Evolutionary conservation across 2,113 vertebrate species (phyloP), one percentile per base, ranked within the genome.

Genomic region (Rhabdomys dilectus): DNA sequence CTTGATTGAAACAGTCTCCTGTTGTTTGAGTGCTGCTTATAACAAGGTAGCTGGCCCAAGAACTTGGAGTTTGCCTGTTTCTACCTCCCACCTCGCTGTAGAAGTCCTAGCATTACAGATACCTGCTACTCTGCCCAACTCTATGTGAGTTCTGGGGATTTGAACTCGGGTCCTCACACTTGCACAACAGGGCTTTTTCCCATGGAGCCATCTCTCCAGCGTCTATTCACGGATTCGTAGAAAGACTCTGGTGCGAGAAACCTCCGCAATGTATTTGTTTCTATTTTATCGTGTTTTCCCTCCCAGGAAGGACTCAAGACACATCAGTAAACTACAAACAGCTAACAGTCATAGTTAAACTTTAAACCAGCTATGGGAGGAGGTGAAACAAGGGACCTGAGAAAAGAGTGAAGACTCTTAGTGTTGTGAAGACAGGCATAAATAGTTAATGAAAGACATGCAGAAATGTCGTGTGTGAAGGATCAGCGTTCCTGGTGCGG

Each of bases 281-380:
- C n/a, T 56, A 81, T 87, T 34, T 9, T 6, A 15, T n/a, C 80
- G 70, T 72, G 31, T n/a, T 51, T 64, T 90, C 11, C 3, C 12
- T 11, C 34, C 39, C 22, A 13, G 66, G 85, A 92, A 97, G 34
- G 26, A 86, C 91, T 93, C 91, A 82, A 93, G 84, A 89, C 48
- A 76, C 78, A 9, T 93, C 34, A 94, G 42, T 24, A 93, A 95
- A 95, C 4, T 51, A 56, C 62, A 51, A 93, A 89, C 60, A 91
- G 76, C 76, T 94, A 93, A 60, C 48, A 48, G 19, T 21, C 78
- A 31, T 3, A 80, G 81, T 93, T 64, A 64, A 64, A 78, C 42
- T 85, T 72, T 87, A 51, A 22, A 60, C 17, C 70, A 34, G 22
- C 9, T 84, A 77, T 16, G 19, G 88, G 36, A 91, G 85, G 19